A percentile compares a stretch with the other conserved stretches of the same genome.
Conservation (phyloP, 30 jellyfish, hydroid and myxozoan genomes). For the Hydractinia echinata region DNA sequence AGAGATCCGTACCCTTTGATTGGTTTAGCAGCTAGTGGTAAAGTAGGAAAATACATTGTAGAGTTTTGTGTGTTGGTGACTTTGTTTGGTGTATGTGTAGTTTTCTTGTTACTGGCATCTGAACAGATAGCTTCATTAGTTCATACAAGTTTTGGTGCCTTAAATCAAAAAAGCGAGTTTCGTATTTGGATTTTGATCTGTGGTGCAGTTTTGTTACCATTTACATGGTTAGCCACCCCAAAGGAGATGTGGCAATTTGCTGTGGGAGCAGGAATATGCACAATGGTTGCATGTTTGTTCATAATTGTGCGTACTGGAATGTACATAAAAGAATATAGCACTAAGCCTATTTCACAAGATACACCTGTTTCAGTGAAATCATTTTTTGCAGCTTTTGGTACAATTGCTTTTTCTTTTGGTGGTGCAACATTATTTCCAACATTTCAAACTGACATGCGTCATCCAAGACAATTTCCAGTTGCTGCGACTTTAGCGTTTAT, state of each 20-base stretch:
- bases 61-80: slow-evolving; percentile 70
- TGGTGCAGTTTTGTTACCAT: slow-evolving; percentile 35
- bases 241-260: slow-evolving; percentile 54
- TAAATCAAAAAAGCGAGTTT: slow-evolving; percentile 40
- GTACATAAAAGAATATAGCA: slow-evolving; percentile 8
- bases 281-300: slow-evolving; percentile 31
- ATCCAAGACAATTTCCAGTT: slow-evolving; percentile 57
- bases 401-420: slow-evolving; percentile 86
- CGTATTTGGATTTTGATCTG: slow-evolving; percentile 39
- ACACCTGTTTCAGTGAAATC: slow-evolving; percentile 49
- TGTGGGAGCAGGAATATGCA: slow-evolving; percentile 34
- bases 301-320: slow-evolving; percentile 28
- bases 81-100: slow-evolving; percentile 76
- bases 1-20: slow-evolving; percentile 95
- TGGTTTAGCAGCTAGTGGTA: slow-evolving; percentile 66
- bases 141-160: slow-evolving; percentile 44
- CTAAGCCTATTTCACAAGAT: slow-evolving; percentile 10
- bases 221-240: slow-evolving; percentile 45
- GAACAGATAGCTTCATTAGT: slow-evolving; percentile 64
- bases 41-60: slow-evolving; percentile 60
- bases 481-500: slow-evolving; percentile 73
- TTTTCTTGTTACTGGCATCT: slow-evolving; percentile 69
- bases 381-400: slow-evolving; percentile 75
- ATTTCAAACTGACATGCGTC: slow-evolving; percentile 85
- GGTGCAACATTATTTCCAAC: slow-evolving; percentile 94